Evolutionary conservation across 1,140 invertebrate species (phyloP), one percentile per base, ranked within the genome.

Genomic region (Matsumurasca onukii): DNA sequence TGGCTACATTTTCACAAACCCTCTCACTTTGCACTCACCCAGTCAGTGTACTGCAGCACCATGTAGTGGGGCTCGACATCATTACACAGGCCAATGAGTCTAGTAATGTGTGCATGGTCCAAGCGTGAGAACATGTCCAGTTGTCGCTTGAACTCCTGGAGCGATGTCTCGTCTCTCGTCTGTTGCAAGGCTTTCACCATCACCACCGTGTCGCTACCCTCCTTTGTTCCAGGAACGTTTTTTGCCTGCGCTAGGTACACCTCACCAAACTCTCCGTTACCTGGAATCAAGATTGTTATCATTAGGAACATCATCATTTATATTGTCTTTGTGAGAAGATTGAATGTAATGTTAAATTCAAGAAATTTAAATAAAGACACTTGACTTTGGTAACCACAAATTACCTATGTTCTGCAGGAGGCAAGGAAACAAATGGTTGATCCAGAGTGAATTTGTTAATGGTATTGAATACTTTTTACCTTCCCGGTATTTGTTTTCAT

Each of bases 31-130:
- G 25, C 29, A 24, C 84, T 82, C 78, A 92, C 90, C 94, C 94
- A 97, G 76, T 97, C 95, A 25, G 92, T 95, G 76, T 95, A 93
- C 76, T 97, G 93, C 3, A 95, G 80, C 17, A 98, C 87, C 85
- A 97, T 88, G 75, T 90, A 94, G 76, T 95, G 91, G 0, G 94
- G 94, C 70, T 95, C 91, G 15, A 86, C 83, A 62, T 95, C 92
- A 31, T 88, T 83, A 77, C 92, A 95, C 55, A 96, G 80, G 0
- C 93, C 95, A 49, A 93, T 81, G 9, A 97, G 79, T 57, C 88
- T 88, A 0, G 86, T 87, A 0, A 97, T 84, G 76, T 93, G 89
- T 55, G 90, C 88, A 77, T 96, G 92, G 20, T 88, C 87, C 5
- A 94, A 78, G 72, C 91, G 89, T 24, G 86, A 83, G 76, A 95